These are phyloP conservation scores for Otus sunia DNA, from an alignment of 2,113 vertebrate species.

Conservation along the genomic window DNA sequence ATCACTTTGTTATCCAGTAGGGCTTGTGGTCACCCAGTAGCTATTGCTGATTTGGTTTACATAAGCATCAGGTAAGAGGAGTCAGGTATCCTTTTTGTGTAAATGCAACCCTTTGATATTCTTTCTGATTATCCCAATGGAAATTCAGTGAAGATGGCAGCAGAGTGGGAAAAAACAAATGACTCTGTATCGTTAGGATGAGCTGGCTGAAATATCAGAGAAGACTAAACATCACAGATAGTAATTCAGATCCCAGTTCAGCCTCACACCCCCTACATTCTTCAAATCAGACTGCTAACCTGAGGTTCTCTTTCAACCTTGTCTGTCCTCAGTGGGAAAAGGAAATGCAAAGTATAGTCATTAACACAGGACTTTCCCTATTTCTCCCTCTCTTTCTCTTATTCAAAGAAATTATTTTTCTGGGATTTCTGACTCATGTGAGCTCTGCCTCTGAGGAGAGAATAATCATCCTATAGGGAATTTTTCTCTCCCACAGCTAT, in stretches of 20 bases:
- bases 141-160: not conserved
- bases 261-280: not conserved
- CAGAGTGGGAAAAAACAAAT: not conserved
- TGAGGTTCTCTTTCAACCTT: not conserved
- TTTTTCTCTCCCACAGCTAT: not conserved
- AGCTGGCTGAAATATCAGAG: not conserved
- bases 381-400: not conserved
- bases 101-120: not conserved
- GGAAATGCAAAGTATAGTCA: not conserved
- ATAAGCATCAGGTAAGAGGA: not conserved
- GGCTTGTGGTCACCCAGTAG: not conserved
- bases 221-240: not conserved
- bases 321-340: not conserved
- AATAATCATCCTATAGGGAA: not conserved
- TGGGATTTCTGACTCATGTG: not conserved
- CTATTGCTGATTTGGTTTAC: not conserved
- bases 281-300: not conserved
- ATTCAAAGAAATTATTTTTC: not conserved
- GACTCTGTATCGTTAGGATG: not conserved
- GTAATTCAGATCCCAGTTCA: not conserved
- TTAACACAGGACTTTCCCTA: not conserved
- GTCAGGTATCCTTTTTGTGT: not conserved
- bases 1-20: not conserved
- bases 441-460: not conserved
- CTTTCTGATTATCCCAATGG: not conserved